A percentile compares a stretch with the other conserved stretches of the same genome.
Evolutionary conservation across 2,888 invertebrate genomes (phyloP).

Genomic region (Eupelmus urozonus): DNA sequence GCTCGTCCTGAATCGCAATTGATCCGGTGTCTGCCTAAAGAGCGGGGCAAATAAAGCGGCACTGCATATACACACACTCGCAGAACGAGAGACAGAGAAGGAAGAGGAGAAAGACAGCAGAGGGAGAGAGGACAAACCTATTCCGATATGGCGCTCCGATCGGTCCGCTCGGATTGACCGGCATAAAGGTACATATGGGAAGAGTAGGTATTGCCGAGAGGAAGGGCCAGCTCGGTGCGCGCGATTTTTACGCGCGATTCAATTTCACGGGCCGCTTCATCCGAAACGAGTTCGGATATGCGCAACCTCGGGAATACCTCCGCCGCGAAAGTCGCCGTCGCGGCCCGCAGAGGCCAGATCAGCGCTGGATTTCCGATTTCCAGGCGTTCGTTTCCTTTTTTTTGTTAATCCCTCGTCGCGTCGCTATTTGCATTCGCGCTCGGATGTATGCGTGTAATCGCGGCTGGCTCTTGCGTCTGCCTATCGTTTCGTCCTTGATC

Average conservation of each 20-base stretch:
- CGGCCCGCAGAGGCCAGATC: slow-evolving; percentile 45
- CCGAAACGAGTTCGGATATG: slow-evolving; percentile 61
- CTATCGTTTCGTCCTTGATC: slow-evolving; percentile 22
- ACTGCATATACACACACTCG: slow-evolving; percentile 5
- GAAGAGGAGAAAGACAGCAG: not conserved
- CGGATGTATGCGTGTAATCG: not conserved
- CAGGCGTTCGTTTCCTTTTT: not conserved
- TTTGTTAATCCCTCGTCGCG: slow-evolving; percentile 18
- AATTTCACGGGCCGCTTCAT: slow-evolving; percentile 65
- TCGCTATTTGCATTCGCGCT: slow-evolving; percentile 43
- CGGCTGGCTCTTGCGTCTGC: not conserved
- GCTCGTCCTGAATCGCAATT: slow-evolving; percentile 44
- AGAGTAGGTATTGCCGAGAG: slow-evolving; percentile 6
- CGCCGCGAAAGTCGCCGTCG: slow-evolving; percentile 27
- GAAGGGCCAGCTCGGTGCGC: slow-evolving; percentile 37
- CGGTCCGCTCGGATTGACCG: slow-evolving; percentile 57
- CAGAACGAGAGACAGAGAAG: not conserved
- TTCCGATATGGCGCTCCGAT: slow-evolving; percentile 48
- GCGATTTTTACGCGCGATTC: slow-evolving; percentile 65
- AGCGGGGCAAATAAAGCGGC: slow-evolving; percentile 52
- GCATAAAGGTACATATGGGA: slow-evolving; percentile 47
- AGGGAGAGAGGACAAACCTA: slow-evolving; percentile 38
- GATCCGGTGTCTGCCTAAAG: slow-evolving; percentile 49
- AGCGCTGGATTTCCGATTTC: slow-evolving; percentile 54
- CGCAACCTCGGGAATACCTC: slow-evolving; percentile 47